phyloP scores from a whole-genome alignment of 1,140 invertebrate species.

The Drosophila parvula region DNA sequence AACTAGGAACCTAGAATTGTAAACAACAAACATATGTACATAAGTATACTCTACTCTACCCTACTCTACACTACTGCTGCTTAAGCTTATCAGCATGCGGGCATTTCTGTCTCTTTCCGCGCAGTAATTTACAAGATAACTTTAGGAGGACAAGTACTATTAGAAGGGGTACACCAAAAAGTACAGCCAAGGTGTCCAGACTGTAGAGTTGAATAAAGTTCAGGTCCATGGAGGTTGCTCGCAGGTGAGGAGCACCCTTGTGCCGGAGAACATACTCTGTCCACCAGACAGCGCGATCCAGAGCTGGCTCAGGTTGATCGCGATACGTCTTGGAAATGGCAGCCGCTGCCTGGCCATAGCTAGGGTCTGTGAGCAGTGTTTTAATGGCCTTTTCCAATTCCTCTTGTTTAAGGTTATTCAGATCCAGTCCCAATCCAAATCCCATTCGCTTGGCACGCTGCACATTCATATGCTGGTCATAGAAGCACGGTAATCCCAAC shows the following conservation, averaged over 20 bases:
- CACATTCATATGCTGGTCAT: conserved; percentile 87
- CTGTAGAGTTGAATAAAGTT: conserved; percentile 84
- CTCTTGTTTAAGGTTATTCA: conserved; percentile 76
- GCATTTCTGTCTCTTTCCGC: conserved; percentile 14
- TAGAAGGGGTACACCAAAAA: conserved; percentile 42
- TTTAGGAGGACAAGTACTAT: conserved; percentile 16
- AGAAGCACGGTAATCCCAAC: conserved; percentile 88
- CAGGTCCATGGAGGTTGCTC: conserved; percentile 54
- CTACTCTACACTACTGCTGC: conserved; percentile 28
- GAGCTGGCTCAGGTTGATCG: conserved; percentile 86
- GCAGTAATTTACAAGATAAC: conserved; percentile 15
- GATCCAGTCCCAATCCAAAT: conserved; percentile 83
- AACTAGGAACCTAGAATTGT: not conserved
- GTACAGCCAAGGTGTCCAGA: conserved; percentile 83
- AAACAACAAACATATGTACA: not conserved
- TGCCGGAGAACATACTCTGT: conserved; percentile 88
- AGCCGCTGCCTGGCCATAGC: conserved; percentile 83
- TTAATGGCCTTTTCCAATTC: conserved; percentile 68
- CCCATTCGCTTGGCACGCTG: conserved; percentile 84
- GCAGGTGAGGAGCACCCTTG: conserved; percentile 74
- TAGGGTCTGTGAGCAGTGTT: conserved; percentile 74
- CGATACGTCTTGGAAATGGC: conserved; percentile 85
- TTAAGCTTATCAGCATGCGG: conserved; percentile 37
- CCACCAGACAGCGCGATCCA: conserved; percentile 89
- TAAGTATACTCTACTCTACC: too few species aligned